Percentiles rank a stretch among this genome's conserved stretches.
Evolutionary conservation across 2,888 invertebrate genomes (phyloP).

Genomic region (Macrophya annulata): DNA sequence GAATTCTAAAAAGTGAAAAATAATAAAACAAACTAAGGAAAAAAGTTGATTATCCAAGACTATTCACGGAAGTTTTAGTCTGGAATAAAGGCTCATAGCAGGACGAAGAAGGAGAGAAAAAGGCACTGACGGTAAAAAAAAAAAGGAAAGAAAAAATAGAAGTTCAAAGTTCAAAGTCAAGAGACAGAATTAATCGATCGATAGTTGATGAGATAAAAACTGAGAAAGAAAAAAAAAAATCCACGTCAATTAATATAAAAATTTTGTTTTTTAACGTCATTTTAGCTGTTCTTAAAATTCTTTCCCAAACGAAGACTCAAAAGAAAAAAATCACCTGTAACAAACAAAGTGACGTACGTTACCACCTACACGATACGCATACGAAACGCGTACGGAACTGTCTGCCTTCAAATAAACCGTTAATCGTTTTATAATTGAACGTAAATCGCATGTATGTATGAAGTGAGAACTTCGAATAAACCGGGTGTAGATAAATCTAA

Average conservation of each 20-base stretch:
- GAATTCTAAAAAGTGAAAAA: neutral
- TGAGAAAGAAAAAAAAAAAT: neutral
- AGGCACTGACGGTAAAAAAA: neutral
- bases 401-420: constrained; percentile 10
- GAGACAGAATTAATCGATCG: constrained; percentile 33
- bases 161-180: constrained; percentile 52
- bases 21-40: neutral
- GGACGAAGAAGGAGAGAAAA: neutral
- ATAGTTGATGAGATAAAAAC: constrained; percentile 26
- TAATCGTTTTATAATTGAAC: constrained; percentile 35
- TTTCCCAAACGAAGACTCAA: neutral
- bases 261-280: neutral
- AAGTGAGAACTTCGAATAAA: neutral
- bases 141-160: neutral
- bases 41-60: neutral
- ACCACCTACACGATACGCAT: neutral
- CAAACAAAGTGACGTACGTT: constrained; percentile 30
- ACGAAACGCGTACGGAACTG: constrained; percentile 18
- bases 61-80: neutral
- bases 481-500: neutral
- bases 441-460: constrained; percentile 2
- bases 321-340: neutral
- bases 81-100: neutral
- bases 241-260: neutral
- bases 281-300: neutral